These are phyloP conservation scores for Todiramphus chloris DNA, from an alignment of 2,113 vertebrate genomes.

Conservation along the genomic window DNA sequence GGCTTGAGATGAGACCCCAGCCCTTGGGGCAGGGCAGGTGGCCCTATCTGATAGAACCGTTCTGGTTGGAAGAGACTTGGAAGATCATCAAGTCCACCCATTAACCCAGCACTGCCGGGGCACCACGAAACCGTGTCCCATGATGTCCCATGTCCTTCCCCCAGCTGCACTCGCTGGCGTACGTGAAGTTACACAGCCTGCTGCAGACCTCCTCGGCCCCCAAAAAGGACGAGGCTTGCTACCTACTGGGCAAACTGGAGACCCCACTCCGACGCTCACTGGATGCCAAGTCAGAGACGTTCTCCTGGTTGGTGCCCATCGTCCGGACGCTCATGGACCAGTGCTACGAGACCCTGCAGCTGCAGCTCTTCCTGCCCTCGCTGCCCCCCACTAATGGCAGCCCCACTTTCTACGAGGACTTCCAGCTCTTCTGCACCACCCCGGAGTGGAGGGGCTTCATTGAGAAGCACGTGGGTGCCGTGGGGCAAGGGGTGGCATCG, in stretches of 20 bases:
- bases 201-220: conserved; percentile 86
- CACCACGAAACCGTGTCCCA: not conserved
- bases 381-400: conserved; percentile 94
- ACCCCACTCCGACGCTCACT: conserved; percentile 76
- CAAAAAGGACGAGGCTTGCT: conserved; percentile 89
- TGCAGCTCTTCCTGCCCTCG: conserved; percentile 87
- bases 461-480: conserved; percentile 81
- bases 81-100: not conserved
- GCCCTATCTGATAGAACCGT: not conserved
- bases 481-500: accelerated
- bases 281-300: conserved; percentile 66
- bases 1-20: accelerated
- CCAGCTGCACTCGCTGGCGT: conserved; percentile 90
- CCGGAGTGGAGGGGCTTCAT: conserved; percentile 91
- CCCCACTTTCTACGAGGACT: conserved; percentile 91
- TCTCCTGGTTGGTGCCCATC: conserved; percentile 89
- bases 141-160: accelerated
- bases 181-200: conserved; percentile 92
- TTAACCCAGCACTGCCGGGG: not conserved
- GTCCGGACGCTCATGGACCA: conserved; percentile 90
- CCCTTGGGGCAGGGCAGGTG: not conserved
- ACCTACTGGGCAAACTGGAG: conserved; percentile 89
- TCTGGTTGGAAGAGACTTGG: not conserved
- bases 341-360: conserved; percentile 81
- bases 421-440: conserved; percentile 86